Percentiles rank a stretch among this genome's conserved stretches.
These are phyloP conservation scores for Clarias batrachus DNA, from an alignment of 2,113 vertebrate species.

Conservation along the genomic window DNA sequence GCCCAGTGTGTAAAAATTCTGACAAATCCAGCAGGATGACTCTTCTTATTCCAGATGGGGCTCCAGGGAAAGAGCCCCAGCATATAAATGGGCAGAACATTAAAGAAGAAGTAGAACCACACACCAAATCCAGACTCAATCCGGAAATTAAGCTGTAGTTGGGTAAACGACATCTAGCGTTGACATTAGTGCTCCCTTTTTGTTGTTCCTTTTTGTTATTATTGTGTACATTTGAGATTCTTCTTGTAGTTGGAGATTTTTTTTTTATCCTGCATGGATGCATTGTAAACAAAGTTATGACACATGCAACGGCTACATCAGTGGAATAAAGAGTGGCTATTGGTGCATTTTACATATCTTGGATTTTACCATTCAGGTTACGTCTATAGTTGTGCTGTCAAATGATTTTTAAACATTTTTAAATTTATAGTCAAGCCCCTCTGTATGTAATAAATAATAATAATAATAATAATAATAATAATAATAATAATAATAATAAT, in stretches of 20 bases:
- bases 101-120: conserved; percentile 14
- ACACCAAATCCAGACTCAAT: background rate
- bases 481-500: background rate
- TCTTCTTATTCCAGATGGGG: conserved; percentile 29
- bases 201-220: background rate
- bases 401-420: background rate
- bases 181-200: background rate
- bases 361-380: background rate
- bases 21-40: conserved; percentile 38
- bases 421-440: background rate
- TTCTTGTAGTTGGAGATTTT: background rate
- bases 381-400: background rate
- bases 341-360: conserved; percentile 4
- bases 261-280: conserved; percentile 25
- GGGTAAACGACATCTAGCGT: background rate
- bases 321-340: background rate
- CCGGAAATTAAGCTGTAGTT: conserved; percentile 34
- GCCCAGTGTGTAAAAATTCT: background rate
- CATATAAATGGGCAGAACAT: conserved; percentile 29
- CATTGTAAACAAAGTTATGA: background rate
- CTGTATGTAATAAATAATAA: background rate
- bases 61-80: background rate
- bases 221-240: conserved; percentile 20
- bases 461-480: conserved; percentile 5
- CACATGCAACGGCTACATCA: background rate